phyloP scores from a whole-genome alignment of 1,140 invertebrate genomes.

The Elymnias hypermnestra region DNA sequence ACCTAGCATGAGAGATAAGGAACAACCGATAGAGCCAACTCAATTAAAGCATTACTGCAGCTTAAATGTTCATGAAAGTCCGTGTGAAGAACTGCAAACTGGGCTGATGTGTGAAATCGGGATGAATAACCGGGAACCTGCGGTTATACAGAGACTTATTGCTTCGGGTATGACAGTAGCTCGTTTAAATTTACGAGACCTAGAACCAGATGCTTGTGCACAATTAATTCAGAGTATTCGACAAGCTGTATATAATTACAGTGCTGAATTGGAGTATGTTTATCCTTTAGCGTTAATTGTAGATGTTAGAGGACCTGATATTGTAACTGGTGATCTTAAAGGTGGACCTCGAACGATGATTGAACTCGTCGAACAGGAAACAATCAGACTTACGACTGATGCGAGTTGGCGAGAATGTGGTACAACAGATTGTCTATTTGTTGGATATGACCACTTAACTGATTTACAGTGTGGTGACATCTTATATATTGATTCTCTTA shows the following conservation, averaged over 20 bases:
- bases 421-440: conserved; percentile 55
- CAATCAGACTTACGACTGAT: conserved; percentile 54
- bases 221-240: conserved; percentile 65
- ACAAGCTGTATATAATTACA: conserved; percentile 68
- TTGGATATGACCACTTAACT: conserved; percentile 60
- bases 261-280: conserved; percentile 62
- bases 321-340: conserved; percentile 63
- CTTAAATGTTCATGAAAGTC: conserved; percentile 51
- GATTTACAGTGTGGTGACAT: conserved; percentile 48
- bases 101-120: conserved; percentile 69
- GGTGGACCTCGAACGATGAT: conserved; percentile 43
- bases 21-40: conserved; percentile 29
- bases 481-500: conserved; percentile 57
- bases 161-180: conserved; percentile 67
- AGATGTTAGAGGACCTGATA: conserved; percentile 65
- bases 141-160: conserved; percentile 57
- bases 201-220: conserved; percentile 60
- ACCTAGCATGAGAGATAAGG: conserved; percentile 32
- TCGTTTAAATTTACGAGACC: conserved; percentile 52
- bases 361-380: conserved; percentile 41
- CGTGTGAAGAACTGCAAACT: conserved; percentile 61
- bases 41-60: conserved; percentile 57
- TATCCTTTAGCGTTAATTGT: conserved; percentile 68
- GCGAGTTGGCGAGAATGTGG: conserved; percentile 58
- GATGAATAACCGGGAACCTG: conserved; percentile 47